A percentile compares a stretch with the other conserved stretches of the same genome.
phyloP scores from a whole-genome alignment of 37 sponge, comb jelly and placozoan species.

The Spongilla lacustris region DNA sequence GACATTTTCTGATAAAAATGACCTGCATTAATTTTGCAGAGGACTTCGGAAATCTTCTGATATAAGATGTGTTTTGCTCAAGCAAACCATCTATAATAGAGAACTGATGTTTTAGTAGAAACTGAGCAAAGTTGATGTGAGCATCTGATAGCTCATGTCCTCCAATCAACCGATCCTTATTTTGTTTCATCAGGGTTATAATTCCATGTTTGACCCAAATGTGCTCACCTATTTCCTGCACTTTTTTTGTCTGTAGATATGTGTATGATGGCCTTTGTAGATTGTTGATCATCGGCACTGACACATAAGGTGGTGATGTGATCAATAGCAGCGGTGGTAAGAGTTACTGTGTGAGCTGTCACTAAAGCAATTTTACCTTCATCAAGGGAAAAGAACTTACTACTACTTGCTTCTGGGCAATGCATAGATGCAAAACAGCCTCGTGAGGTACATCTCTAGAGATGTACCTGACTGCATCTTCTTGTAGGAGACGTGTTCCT shows the following conservation, averaged over 20 bases:
- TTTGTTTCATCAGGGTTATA: neutral
- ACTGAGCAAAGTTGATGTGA: too few species aligned
- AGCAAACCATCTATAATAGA: constrained; percentile 13
- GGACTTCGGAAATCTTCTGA: too few species aligned
- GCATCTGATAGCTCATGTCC: neutral
- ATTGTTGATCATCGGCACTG: constrained; percentile 5
- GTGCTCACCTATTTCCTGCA: too few species aligned
- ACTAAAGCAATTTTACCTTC: neutral
- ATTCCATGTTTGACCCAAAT: constrained; percentile 11
- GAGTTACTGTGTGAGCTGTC: neutral
- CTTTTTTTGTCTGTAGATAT: neutral
- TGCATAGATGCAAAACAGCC: constrained; percentile 10
- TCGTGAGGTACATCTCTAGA: constrained; percentile 23
- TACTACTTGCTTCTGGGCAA: too few species aligned
- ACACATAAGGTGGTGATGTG: constrained; percentile 13
- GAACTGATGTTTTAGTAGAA: neutral
- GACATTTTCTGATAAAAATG: neutral
- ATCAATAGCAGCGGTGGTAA: constrained; percentile 10
- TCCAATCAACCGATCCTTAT: neutral
- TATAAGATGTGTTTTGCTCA: too few species aligned
- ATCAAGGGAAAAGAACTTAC: too few species aligned
- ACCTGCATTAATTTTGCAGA: too few species aligned
- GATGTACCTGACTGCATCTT: neutral
- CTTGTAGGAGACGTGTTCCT: too few species aligned
- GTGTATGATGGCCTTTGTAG: neutral